Conservation (phyloP, 2,888 invertebrate genomes). For the Brachyptera putata region DNA sequence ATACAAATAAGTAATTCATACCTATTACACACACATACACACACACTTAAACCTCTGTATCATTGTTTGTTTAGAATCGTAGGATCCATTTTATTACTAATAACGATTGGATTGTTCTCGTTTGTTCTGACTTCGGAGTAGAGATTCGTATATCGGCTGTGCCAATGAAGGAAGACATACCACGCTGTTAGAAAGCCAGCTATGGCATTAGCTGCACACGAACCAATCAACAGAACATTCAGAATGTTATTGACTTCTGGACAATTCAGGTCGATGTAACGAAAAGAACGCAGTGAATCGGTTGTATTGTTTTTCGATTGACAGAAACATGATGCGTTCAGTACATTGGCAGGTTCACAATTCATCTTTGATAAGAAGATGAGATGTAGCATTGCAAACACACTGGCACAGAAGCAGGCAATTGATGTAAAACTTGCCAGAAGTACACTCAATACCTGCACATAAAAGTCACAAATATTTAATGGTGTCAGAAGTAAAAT, state of each 20-base stretch:
- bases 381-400: constrained; percentile 45
- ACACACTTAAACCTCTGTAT: no score
- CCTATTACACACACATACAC: no score
- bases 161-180: constrained; percentile 48
- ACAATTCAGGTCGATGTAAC: constrained; percentile 48
- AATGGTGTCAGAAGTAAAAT: neutral
- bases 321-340: constrained; percentile 46
- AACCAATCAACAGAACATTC: constrained; percentile 43
- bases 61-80: neutral
- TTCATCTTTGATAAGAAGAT: constrained; percentile 43
- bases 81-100: constrained; percentile 27
- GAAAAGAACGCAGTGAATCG: constrained; percentile 37
- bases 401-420: constrained; percentile 43
- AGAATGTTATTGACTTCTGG: constrained; percentile 44
- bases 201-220: constrained; percentile 43
- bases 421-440: constrained; percentile 43
- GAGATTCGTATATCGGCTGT: constrained; percentile 43
- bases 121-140: constrained; percentile 43
- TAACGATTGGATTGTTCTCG: constrained; percentile 39
- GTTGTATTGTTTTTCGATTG: constrained; percentile 32
- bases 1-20: no score
- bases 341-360: constrained; percentile 43
- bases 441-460: constrained; percentile 45
- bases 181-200: constrained; percentile 44
- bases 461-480: constrained; percentile 32